Evolutionary conservation across 2,888 invertebrate genomes (phyloP).

Genomic region (Spilarctia lutea): DNA sequence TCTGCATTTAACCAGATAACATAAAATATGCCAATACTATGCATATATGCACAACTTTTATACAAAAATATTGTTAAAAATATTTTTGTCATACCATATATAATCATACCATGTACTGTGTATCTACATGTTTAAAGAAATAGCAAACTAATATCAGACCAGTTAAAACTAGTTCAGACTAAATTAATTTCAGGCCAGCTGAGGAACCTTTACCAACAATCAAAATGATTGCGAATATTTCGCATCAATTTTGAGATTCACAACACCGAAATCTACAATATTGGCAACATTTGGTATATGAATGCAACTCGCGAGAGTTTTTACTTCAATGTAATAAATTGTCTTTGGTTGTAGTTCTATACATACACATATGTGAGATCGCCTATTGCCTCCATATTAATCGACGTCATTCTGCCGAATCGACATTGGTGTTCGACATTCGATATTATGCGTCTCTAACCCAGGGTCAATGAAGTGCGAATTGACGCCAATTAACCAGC

Average conservation of each 20-base stretch:
- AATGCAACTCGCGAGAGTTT: too few species aligned
- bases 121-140: too few species aligned
- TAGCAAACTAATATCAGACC: too few species aligned
- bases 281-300: background rate
- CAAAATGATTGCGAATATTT: too few species aligned
- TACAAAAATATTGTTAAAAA: too few species aligned
- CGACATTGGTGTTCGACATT: slow-evolving; percentile 42
- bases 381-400: slow-evolving; percentile 24
- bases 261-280: background rate
- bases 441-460: slow-evolving; percentile 43
- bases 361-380: background rate
- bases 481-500: slow-evolving; percentile 62
- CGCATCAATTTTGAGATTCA: too few species aligned
- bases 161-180: too few species aligned
- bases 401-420: slow-evolving; percentile 33
- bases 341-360: background rate
- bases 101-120: too few species aligned
- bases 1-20: background rate
- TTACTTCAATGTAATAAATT: background rate
- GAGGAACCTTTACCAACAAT: too few species aligned
- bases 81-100: too few species aligned
- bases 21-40: background rate
- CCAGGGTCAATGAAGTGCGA: slow-evolving; percentile 60
- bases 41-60: too few species aligned
- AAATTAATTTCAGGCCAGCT: too few species aligned